These are phyloP conservation scores for Bradypus variegatus DNA, from an alignment of 2,797 vertebrate genomes.

Conservation along the genomic window DNA sequence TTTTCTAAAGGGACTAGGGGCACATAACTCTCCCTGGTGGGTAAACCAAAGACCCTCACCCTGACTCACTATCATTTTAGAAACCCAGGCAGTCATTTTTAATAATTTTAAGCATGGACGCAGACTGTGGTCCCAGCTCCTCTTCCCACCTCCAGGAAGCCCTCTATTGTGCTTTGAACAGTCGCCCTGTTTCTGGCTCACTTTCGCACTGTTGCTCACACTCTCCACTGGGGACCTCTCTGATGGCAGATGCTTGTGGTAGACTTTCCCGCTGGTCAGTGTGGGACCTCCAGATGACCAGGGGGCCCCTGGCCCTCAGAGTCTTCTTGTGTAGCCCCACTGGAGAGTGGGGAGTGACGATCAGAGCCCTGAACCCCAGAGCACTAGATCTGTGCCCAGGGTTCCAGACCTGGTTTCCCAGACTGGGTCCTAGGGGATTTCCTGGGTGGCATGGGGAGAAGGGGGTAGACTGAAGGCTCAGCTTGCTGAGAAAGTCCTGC, in stretches of 20 bases:
- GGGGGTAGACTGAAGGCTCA: not conserved
- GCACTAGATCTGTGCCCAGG: accelerated
- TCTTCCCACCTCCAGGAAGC: not conserved
- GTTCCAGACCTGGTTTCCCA: not conserved
- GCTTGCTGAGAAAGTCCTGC: not conserved
- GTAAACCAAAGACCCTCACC: not conserved
- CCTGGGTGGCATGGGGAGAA: not conserved
- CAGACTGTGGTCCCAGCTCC: not conserved
- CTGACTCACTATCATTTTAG: not conserved
- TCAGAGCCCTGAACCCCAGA: not conserved
- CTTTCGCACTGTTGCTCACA: not conserved
- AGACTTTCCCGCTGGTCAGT: not conserved
- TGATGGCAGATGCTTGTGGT: not conserved
- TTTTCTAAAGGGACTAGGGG: not conserved
- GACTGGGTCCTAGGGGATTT: not conserved
- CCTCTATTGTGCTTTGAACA: not conserved
- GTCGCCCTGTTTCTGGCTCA: not conserved
- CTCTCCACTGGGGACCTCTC: too few relatives aligned
- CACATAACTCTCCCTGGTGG: not conserved
- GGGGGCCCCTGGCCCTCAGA: not conserved
- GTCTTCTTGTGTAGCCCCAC: not conserved
- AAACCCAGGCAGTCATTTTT: not conserved
- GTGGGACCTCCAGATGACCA: not conserved
- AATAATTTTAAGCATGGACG: not conserved
- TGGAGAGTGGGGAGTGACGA: too few relatives aligned